Percentiles rank a stretch among this genome's conserved stretches.
Evolutionary conservation across 2,113 vertebrate species (phyloP).

Genomic region (Triplophysa dalaica): DNA sequence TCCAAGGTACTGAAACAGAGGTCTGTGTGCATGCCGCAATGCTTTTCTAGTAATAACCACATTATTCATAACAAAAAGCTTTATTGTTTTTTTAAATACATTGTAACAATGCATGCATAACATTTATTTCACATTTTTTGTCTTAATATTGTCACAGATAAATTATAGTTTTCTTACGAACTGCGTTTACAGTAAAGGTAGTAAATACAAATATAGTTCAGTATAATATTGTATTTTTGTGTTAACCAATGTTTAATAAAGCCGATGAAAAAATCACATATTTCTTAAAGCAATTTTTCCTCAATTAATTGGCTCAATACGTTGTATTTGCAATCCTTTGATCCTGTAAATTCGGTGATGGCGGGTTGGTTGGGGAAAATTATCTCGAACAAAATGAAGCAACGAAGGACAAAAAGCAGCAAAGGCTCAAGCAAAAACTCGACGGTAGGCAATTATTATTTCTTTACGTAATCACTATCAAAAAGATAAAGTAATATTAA

Average conservation of each 20-base stretch:
- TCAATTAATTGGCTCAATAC: not conserved
- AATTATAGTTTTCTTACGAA: not conserved
- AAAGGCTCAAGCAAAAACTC: conserved; percentile 4
- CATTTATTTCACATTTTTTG: not conserved
- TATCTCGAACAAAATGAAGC: not conserved
- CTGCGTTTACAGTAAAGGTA: not conserved
- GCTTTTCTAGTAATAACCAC: conserved; percentile 5
- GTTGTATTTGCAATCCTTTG: not conserved
- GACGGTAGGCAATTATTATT: conserved; percentile 19
- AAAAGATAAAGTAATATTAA: not conserved
- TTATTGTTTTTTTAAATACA: conserved; percentile 3
- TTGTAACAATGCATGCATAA: conserved; percentile 20
- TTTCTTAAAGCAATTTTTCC: not conserved
- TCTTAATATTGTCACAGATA: not conserved
- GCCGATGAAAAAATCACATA: not conserved
- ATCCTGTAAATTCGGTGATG: not conserved
- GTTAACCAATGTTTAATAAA: no score
- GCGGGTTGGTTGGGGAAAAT: not conserved
- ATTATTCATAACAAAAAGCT: not conserved
- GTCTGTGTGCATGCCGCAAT: not conserved
- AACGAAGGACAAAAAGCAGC: not conserved
- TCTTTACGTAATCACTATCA: not conserved
- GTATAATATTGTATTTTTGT: not conserved
- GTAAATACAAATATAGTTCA: not conserved
- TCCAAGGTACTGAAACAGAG: conserved; percentile 54